phyloP scores from a whole-genome alignment of 2,888 invertebrate genomes.

The Scelioninae gen. 1 region DNA sequence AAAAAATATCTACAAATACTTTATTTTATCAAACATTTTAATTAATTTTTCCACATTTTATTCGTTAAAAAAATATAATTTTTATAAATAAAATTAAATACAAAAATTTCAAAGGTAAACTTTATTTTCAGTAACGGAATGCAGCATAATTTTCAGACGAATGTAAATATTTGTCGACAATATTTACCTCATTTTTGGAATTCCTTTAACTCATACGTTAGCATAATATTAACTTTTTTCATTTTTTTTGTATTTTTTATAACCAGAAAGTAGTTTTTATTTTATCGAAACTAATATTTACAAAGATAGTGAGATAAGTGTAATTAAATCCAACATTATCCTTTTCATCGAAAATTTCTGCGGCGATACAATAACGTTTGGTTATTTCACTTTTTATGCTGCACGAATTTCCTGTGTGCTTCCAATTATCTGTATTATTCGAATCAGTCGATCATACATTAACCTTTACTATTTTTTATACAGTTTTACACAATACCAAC shows the following conservation, averaged over 20 bases:
- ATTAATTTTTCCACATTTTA: no score
- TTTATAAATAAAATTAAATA: no score
- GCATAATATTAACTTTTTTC: neutral
- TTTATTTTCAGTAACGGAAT: no score
- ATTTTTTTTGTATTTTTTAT: neutral
- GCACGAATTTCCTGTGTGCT: constrained; percentile 37
- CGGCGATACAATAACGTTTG: constrained; percentile 39
- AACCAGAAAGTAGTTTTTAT: constrained; percentile 1
- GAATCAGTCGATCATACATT: constrained; percentile 36
- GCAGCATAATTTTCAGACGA: no score
- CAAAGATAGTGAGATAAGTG: constrained; percentile 22
- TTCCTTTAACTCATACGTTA: neutral
- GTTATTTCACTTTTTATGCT: constrained; percentile 32
- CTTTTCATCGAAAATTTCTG: constrained; percentile 39
- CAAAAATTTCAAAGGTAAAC: no score
- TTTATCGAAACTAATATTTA: constrained; percentile 27
- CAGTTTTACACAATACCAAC: neutral
- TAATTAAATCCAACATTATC: constrained; percentile 41
- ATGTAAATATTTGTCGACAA: no score
- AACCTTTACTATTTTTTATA: constrained; percentile 10
- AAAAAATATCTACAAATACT: no score
- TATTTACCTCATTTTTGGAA: no score
- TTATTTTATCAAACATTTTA: no score
- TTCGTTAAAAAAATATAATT: no score
- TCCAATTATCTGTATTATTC: constrained; percentile 43